Evolutionary conservation across 2,797 vertebrate species (phyloP).

Genomic region (Thunnus albacares): DNA sequence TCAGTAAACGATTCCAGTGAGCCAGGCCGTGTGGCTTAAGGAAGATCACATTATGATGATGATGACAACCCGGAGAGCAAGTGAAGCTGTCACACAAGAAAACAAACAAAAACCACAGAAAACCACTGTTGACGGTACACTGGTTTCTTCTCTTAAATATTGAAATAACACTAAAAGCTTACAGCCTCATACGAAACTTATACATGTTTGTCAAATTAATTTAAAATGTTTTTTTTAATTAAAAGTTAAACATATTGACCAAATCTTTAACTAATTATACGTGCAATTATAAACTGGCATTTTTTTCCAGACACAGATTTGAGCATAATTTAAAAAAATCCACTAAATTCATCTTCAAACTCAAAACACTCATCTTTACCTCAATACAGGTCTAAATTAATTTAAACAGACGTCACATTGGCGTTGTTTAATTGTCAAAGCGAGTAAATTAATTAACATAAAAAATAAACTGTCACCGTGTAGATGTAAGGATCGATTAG

Average conservation of each 20-base stretch:
- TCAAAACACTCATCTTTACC: too few species aligned
- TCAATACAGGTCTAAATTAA: background rate
- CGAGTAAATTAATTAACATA: background rate
- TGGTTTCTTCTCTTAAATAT: background rate
- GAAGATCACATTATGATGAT: constrained; percentile 51
- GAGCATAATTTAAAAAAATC: background rate
- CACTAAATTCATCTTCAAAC: background rate
- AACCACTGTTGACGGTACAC: background rate
- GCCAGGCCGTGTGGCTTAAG: constrained; percentile 58
- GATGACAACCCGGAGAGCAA: constrained; percentile 21
- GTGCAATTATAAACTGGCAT: background rate
- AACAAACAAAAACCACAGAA: background rate
- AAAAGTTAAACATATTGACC: background rate
- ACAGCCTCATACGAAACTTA: background rate
- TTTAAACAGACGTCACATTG: background rate
- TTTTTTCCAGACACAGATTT: background rate
- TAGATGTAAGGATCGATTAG: background rate
- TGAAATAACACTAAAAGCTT: background rate
- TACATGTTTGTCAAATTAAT: background rate
- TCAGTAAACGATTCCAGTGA: constrained; percentile 86
- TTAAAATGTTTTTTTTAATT: background rate
- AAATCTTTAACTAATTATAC: background rate
- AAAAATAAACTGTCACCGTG: background rate
- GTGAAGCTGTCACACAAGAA: constrained; percentile 7
- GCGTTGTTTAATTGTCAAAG: background rate